Conservation (phyloP, 2,797 vertebrate genomes). For the Takifugu ocellatus region DNA sequence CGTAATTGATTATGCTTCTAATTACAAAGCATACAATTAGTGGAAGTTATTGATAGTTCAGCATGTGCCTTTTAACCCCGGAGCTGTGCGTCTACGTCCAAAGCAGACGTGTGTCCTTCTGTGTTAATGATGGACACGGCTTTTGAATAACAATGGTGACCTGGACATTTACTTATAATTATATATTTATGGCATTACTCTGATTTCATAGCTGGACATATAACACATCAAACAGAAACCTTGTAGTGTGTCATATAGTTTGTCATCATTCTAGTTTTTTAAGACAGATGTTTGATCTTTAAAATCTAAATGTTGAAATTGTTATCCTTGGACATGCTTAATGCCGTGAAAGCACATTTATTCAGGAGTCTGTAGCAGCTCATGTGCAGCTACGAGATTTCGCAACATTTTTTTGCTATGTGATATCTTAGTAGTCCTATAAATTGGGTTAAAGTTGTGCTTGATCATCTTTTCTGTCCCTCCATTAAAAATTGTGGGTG, state of each 20-base stretch:
- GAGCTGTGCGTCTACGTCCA: constrained; percentile 75
- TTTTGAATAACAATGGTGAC: constrained; percentile 75
- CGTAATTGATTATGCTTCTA: constrained; percentile 80
- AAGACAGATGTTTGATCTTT: constrained; percentile 25
- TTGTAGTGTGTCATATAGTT: too few species aligned
- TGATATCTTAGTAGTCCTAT: too few species aligned
- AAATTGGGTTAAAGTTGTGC: too few species aligned
- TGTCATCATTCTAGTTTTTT: not conserved
- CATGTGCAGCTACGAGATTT: not conserved
- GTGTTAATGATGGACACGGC: constrained; percentile 74
- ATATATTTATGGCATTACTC: constrained; percentile 7
- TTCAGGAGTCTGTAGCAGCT: constrained; percentile 20
- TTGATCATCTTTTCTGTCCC: too few species aligned
- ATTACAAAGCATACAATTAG: constrained; percentile 81
- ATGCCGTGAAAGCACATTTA: constrained; percentile 28
- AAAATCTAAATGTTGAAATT: constrained; percentile 28
- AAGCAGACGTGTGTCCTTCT: constrained; percentile 77
- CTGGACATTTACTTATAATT: constrained; percentile 57
- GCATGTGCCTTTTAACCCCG: constrained; percentile 76
- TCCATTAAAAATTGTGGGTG: too few species aligned
- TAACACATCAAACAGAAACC: not conserved
- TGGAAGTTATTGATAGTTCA: constrained; percentile 81
- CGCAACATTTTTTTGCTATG: too few species aligned
- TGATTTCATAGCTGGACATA: constrained; percentile 23
- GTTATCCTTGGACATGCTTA: constrained; percentile 47